These are phyloP conservation scores for Metalampra italica DNA, from an alignment of 2,888 invertebrate species.

Conservation along the genomic window DNA sequence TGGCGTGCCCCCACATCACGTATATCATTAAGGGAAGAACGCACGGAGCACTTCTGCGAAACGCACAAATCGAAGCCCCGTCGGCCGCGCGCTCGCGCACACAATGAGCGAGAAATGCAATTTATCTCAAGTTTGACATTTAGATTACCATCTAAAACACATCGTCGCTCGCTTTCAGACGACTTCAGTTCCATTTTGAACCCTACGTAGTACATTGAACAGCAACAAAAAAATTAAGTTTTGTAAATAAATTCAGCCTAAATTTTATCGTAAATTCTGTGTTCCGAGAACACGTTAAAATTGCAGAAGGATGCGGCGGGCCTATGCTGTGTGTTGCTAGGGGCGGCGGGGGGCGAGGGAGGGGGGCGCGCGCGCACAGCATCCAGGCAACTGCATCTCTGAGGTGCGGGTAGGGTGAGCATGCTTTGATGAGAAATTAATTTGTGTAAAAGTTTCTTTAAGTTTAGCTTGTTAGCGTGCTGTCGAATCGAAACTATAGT, in stretches of 20 bases:
- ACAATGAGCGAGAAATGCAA: conserved; percentile 2
- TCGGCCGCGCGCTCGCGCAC: background rate
- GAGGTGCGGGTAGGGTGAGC: too few relatives aligned
- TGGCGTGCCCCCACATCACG: background rate
- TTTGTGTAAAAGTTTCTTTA: too few relatives aligned
- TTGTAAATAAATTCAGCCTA: background rate
- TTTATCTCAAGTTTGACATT: conserved; percentile 5
- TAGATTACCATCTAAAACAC: conserved; percentile 3
- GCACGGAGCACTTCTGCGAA: background rate
- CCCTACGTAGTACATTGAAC: background rate
- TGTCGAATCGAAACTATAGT: too few relatives aligned
- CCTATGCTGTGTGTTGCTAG: background rate
- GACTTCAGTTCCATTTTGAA: background rate
- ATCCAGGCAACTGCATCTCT: too few relatives aligned
- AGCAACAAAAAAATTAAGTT: background rate
- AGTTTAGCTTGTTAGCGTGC: too few relatives aligned
- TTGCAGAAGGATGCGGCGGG: background rate
- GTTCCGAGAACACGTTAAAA: background rate
- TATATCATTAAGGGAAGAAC: background rate
- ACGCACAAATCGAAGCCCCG: background rate
- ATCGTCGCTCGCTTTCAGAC: background rate
- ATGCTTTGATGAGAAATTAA: background rate
- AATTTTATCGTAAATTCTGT: background rate
- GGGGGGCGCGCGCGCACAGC: too few relatives aligned
- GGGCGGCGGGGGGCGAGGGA: background rate